Conservation (phyloP, 2,113 vertebrate species). For the Macrotis lagotis region DNA sequence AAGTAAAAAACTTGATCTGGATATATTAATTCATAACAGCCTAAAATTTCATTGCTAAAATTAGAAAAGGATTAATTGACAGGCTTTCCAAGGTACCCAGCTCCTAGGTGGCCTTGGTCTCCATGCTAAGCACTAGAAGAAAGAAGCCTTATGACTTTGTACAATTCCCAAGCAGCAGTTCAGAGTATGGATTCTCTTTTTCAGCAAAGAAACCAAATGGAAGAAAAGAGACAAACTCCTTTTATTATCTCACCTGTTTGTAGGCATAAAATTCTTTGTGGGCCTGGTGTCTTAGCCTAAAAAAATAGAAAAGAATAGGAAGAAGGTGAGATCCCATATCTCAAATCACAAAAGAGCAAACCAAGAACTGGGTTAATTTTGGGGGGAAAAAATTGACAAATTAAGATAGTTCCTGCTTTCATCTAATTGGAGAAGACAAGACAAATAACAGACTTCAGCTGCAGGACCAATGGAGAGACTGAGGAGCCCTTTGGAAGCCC, state of each 20-base stretch:
- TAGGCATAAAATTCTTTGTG: slow-evolving; percentile 99
- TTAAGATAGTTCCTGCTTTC: background rate
- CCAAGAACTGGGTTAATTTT: background rate
- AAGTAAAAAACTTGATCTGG: no score
- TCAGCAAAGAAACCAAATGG: slow-evolving; percentile 24
- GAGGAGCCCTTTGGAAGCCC: no score
- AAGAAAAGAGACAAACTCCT: background rate
- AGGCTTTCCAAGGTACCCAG: no score
- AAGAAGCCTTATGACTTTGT: background rate
- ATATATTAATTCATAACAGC: background rate
- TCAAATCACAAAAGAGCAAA: no score
- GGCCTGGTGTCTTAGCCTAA: slow-evolving; percentile 97
- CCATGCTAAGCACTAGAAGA: no score
- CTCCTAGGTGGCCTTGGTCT: no score
- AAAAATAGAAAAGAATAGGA: slow-evolving; percentile 72
- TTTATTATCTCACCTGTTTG: slow-evolving; percentile 91
- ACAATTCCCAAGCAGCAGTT: no score
- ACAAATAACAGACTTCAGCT: no score
- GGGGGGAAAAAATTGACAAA: background rate
- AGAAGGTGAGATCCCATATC: slow-evolving; percentile 33
- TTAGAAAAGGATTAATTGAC: no score
- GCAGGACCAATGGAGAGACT: no score
- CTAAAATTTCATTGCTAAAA: no score
- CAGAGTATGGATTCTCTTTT: slow-evolving; percentile 5
- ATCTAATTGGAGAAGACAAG: no score